Base-by-base conservation (phyloP, 1,140 invertebrate genomes). In the Planococcus citri region DNA sequence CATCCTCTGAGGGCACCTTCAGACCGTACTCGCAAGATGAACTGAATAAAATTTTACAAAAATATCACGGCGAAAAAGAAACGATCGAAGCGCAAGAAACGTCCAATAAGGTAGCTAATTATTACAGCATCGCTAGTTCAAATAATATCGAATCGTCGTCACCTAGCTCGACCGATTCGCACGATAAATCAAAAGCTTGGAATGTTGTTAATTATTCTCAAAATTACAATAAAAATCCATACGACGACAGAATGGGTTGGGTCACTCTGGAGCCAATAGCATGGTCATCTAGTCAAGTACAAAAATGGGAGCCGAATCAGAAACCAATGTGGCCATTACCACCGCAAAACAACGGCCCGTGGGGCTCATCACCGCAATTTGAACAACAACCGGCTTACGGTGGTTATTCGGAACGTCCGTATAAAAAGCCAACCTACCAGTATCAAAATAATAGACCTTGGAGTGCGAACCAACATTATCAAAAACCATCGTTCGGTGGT, bases 211-310 rank as follows among this genome's bases (percentile, higher is more conserved):
- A 68, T 61, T 68, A 72, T 14, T 70, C 73, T 51, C 74, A 82
- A 71, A 78, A 68, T 22, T 27, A 78, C 72, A 81, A 85, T 69
- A 82, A 83, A 74, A 77, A 80, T 76, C 82, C 84, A 1, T 84
- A 83, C 71, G 85, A 88, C 70, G 86, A 89, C 73, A 82, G 85
- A 72, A 84, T 85, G 69, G 87, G 87, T 0, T 90, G 88, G 88
- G 87, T 89, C 0, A 86, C 86, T 1, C 77, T 90, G 51, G 87
- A 90, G 68, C 86, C 87, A 0, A 82, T 90, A 6, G 87, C 88
- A 0, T 90, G 88, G 88, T 88, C 87, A 0, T 84, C 86, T 17
- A 88, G 87, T 71, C 88, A 89, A 79, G 86, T 90, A 67, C 87
- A 87, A 8, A 90, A 89, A 75, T 90, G 88, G 88, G 85, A 88